Evolutionary conservation across 2,797 vertebrate species (phyloP), one percentile per base, ranked within the genome.

Genomic region (Leptoclinus maculatus): DNA sequence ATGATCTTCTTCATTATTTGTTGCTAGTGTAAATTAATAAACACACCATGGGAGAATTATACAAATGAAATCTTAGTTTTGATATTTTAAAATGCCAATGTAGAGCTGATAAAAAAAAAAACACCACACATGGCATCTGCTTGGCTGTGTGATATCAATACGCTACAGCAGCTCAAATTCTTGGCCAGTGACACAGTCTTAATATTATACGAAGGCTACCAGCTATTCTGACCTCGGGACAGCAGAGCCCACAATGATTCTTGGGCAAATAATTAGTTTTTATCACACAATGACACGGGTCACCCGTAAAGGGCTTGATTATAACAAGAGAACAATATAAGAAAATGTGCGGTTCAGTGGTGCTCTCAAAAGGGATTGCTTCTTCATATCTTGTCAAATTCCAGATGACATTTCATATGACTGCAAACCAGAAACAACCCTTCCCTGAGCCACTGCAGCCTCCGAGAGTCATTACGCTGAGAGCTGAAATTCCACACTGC

Each of bases 371-470:
- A 90, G 92, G 91, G 91, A 91, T 91, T 92, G 90, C 85, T 93
- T 91, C 90, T 91, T 92, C 90, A 88, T 93, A 94, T 94, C 93
- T 93, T 90, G 90, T 94, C 93, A 94, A 94, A 95, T 94, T 92
- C 92, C 88, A 89, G 92, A 91, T 95, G 94, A 94, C 94, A 95
- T 94, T 95, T 95, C 91, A 91, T 92, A 94, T 87, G 89, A 93
- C 93, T 90, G 90, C 88, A 90, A 93, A 94, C 92, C 92, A 93
- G 92, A 94, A 89, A 90, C 89, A 92, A 91, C 91, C 84, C 90
- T 59, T 90, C 83, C 60, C 83, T 69, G 90, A 93, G 87, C 91
- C 58, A 83, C 89, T 67, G 82, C 88, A 87, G 89, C 92, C 91
- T 91, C 83, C 56, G 82, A 91, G 88, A 92, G 93, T 94, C 91